Evolutionary conservation across 2,797 vertebrate species (phyloP), one percentile per base, ranked within the genome.

Genomic region (Crocidura indochinensis): DNA sequence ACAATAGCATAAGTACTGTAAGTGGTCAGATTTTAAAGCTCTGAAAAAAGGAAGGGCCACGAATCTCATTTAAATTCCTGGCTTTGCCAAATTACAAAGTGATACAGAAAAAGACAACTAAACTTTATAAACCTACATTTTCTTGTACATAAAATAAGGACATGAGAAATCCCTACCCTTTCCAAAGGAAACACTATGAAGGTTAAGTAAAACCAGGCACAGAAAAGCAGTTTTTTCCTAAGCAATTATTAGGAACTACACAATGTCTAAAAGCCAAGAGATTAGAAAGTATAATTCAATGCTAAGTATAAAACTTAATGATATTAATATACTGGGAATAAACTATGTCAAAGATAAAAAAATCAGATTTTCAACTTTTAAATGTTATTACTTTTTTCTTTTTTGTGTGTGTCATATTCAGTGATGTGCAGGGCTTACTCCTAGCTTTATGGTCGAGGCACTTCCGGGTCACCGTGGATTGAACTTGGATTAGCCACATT

Each of bases 261-360:
- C 24, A 82, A 85, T 76, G 69, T 62, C 72, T 15, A 89, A 92
- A 93, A 84, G 15, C 67, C 38, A 72, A 80, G 20, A 80, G 29
- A 93, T 80, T 46, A 83, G 68, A 82, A 91, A 93, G 53, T 51
- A 67, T 29, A 85, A 91, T 90, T 62, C 89, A 69, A 81, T 87
- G 49, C 29, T 27, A 94, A n/a, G 89, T 92, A 76, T 67, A 88
- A 94, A 92, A 92, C 2, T 65, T 27, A 71, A 10, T 87, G 51
- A 8, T 27, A 24, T 49, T 65, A 90, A 73, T 62, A 77, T 90
- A 68, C 27, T 31, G 74, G 14, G 31, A 56, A 94, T 77, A 79
- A 94, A 89, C 78, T 47, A 76, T 19, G 14, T 29, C 29, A 91
- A 81, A 84, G 53, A 56, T 49, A 91, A 90, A 92, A 84, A 71